These are phyloP conservation scores for Mallotus villosus DNA, from an alignment of 2,797 vertebrate species.

Conservation along the genomic window DNA sequence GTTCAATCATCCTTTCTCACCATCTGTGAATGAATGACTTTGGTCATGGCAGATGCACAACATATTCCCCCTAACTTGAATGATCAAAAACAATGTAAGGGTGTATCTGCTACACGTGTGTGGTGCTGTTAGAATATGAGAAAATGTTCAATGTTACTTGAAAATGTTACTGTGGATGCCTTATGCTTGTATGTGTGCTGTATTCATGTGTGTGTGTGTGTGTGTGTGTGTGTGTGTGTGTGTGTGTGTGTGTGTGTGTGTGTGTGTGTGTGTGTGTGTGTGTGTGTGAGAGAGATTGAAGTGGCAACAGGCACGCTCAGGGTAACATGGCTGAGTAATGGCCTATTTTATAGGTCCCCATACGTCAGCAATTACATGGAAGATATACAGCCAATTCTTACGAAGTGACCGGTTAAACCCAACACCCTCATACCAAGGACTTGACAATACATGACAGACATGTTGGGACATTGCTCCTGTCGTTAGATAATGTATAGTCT, in stretches of 20 bases:
- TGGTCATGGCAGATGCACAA: too few relatives aligned
- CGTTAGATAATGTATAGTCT: not conserved
- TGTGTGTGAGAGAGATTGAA: constrained; percentile 1
- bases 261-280: not conserved
- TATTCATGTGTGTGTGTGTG: constrained; percentile 1
- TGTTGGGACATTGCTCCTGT: constrained; percentile 6
- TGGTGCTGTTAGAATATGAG: not conserved
- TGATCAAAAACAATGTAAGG: not conserved
- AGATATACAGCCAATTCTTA: constrained; percentile 14
- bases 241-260: not conserved
- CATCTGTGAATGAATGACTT: not conserved
- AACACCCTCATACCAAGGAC: constrained; percentile 1
- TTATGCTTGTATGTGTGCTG: too few relatives aligned
- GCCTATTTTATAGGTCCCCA: constrained; percentile 15
- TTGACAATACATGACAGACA: not conserved
- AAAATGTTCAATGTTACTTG: too few relatives aligned
- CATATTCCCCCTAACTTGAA: too few relatives aligned
- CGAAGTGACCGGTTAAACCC: constrained; percentile 17
- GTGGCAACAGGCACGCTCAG: not conserved
- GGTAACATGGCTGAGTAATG: not conserved
- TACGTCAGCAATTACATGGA: constrained; percentile 11
- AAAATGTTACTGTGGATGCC: too few relatives aligned
- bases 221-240: too few relatives aligned
- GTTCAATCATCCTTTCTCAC: too few relatives aligned
- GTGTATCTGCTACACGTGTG: not conserved